Conservation (phyloP, 2,113 vertebrate species). For the Pluvianellus socialis region DNA sequence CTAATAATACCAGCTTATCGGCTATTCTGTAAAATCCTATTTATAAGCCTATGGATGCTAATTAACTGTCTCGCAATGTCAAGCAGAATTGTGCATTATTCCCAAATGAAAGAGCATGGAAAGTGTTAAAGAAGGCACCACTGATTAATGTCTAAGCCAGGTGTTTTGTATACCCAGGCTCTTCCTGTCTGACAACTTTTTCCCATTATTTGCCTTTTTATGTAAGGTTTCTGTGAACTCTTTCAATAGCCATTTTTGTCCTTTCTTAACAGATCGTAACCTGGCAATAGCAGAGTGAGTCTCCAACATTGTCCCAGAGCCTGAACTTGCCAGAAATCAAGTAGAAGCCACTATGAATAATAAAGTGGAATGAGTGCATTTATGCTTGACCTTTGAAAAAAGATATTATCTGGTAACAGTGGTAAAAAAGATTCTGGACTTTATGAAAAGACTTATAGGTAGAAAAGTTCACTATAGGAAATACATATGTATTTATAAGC, state of each 20-base stretch:
- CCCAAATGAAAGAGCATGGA: neutral
- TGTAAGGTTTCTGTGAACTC: neutral
- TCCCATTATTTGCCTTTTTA: neutral
- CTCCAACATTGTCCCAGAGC: neutral
- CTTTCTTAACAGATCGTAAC: neutral
- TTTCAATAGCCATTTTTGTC: neutral
- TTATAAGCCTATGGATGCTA: slow-evolving; percentile 27
- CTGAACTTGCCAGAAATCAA: neutral
- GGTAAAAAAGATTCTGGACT: neutral
- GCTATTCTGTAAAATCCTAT: neutral
- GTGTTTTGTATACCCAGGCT: neutral
- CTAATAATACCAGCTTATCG: neutral
- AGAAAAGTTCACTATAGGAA: neutral
- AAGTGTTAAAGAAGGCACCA: neutral
- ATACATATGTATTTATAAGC: neutral
- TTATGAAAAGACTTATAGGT: neutral
- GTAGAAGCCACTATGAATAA: neutral
- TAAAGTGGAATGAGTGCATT: neutral
- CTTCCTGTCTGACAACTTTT: neutral
- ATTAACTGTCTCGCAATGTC: neutral
- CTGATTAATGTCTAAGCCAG: neutral
- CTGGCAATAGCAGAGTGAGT: neutral
- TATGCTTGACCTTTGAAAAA: slow-evolving; percentile 12
- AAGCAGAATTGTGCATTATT: neutral
- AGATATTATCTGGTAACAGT: neutral